These are phyloP conservation scores for Lutjanus argentimaculatus DNA, from an alignment of 2,797 vertebrate species.

Conservation along the genomic window DNA sequence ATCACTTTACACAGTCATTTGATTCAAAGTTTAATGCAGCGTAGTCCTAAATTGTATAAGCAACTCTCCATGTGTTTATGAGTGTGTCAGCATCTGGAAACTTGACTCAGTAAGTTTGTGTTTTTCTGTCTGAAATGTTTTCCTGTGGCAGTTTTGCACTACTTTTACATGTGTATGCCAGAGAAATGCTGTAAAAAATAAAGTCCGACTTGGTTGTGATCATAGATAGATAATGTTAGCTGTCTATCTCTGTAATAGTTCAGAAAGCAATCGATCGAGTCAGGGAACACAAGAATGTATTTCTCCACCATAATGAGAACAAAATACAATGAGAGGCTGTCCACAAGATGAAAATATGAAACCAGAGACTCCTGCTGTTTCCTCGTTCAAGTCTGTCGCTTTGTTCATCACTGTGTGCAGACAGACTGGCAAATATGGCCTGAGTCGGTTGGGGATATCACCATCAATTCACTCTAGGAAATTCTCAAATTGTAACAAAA, in stretches of 20 bases:
- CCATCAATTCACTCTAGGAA: slow-evolving; percentile 63
- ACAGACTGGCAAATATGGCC: slow-evolving; percentile 30
- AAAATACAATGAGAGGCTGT: slow-evolving; percentile 30
- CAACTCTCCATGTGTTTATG: background rate
- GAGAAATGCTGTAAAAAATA: background rate
- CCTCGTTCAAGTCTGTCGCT: slow-evolving; percentile 10
- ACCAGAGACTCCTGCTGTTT: slow-evolving; percentile 28
- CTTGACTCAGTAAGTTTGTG: background rate
- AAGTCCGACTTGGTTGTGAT: slow-evolving; percentile 7
- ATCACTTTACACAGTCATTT: background rate
- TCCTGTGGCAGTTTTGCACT: background rate
- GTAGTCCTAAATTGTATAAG: background rate
- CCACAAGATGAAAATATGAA: slow-evolving; percentile 31
- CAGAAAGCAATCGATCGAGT: slow-evolving; percentile 35
- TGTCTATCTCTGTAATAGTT: background rate
- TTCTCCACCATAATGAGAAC: slow-evolving; percentile 43
- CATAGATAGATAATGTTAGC: slow-evolving; percentile 5
- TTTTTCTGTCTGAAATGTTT: background rate
- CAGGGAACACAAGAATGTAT: slow-evolving; percentile 17
- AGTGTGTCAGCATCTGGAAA: background rate
- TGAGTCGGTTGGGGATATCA: slow-evolving; percentile 43
- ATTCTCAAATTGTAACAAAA: slow-evolving; percentile 66
- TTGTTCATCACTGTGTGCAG: slow-evolving; percentile 44
- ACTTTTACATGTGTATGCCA: background rate
- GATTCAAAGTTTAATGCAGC: background rate